Percentiles rank a stretch among this genome's conserved stretches.
Conservation (phyloP, 2,888 invertebrate genomes). For the Noctua pronuba region DNA sequence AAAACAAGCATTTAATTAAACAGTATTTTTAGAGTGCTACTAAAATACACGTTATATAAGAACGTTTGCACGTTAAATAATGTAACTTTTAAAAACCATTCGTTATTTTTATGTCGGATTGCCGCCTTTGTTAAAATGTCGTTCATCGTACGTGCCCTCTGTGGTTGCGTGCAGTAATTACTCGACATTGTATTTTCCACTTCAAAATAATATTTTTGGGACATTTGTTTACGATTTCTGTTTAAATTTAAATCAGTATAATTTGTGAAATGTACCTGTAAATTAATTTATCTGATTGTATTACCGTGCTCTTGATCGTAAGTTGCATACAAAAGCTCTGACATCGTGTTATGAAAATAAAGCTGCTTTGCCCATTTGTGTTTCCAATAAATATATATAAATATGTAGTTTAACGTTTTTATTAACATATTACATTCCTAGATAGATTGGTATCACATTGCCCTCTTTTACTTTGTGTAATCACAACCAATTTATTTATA, state of each 20-base stretch:
- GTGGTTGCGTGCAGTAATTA: conserved; percentile 36
- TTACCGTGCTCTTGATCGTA: background rate
- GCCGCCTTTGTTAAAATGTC: conserved; percentile 25
- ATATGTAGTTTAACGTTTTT: background rate
- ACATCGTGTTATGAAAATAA: background rate
- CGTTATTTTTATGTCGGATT: conserved; percentile 13
- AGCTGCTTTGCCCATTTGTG: background rate
- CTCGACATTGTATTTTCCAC: conserved; percentile 29
- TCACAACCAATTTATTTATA: background rate
- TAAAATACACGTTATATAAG: background rate
- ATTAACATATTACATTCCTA: background rate
- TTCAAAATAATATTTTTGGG: conserved; percentile 24
- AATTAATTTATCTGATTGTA: conserved; percentile 19
- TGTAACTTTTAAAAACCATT: conserved; percentile 5
- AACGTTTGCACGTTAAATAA: background rate
- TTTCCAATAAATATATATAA: background rate
- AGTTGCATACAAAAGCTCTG: no score
- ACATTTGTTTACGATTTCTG: conserved; percentile 12
- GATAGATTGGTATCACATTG: background rate
- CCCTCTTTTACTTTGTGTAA: background rate
- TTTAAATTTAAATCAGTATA: conserved; percentile 23
- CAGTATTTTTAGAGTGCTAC: background rate
- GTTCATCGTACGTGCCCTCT: conserved; percentile 15
- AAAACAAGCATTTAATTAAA: background rate
- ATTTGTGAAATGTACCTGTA: conserved; percentile 20